Percentiles rank a stretch among this genome's conserved stretches.
These are phyloP conservation scores for Phyllostomus discolor DNA, from an alignment of 2,113 vertebrate genomes.

Conservation along the genomic window DNA sequence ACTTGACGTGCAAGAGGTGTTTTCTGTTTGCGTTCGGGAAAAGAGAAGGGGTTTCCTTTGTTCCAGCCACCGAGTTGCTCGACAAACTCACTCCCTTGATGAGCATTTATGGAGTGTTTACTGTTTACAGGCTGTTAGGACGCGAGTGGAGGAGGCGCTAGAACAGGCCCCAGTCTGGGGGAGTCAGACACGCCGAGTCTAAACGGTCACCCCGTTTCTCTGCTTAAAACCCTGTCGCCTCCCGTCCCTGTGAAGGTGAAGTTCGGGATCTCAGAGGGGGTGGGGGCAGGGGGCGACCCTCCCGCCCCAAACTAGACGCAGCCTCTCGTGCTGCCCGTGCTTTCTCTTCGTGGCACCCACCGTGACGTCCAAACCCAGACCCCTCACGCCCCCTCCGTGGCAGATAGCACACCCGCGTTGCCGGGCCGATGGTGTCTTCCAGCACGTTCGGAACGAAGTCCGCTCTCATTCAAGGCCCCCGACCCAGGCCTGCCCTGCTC, in stretches of 20 bases:
- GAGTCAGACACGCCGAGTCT: not conserved
- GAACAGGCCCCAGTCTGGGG: not conserved
- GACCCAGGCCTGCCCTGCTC: not conserved
- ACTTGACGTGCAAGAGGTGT: not conserved
- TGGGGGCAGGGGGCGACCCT: fast-evolving
- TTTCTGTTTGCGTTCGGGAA: not conserved
- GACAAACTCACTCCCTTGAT: no score
- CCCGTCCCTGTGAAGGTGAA: not conserved
- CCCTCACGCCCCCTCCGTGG: not conserved
- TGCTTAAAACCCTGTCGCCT: not conserved
- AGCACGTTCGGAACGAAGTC: not conserved
- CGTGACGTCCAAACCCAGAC: not conserved
- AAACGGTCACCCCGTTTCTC: not conserved
- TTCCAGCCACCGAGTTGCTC: not conserved
- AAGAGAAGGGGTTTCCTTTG: not conserved
- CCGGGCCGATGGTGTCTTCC: not conserved
- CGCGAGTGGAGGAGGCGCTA: not conserved
- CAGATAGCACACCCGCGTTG: fast-evolving
- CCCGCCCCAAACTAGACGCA: fast-evolving
- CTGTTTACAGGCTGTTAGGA: not conserved
- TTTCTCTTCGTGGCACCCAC: fast-evolving
- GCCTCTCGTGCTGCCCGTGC: not conserved
- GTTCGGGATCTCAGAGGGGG: not conserved
- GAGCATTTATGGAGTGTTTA: not conserved
- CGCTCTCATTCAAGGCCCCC: not conserved